Conservation (phyloP, 2,113 vertebrate species). For the Tyto alba region DNA sequence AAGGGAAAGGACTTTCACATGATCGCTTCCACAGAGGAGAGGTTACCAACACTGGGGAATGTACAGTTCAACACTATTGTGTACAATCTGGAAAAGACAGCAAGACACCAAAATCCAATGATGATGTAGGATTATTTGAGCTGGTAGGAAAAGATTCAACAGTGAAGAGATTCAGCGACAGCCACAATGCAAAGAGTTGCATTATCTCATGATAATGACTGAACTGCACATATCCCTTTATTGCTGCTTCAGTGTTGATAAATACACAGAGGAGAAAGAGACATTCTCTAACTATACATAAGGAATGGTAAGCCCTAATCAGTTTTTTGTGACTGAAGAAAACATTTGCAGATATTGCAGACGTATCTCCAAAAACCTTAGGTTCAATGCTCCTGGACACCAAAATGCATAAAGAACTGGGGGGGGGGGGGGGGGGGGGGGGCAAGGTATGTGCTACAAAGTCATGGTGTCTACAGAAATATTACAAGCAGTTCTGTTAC, state of each 20-base stretch:
- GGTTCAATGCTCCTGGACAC: neutral
- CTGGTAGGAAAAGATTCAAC: neutral
- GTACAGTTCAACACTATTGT: neutral
- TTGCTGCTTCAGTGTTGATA: neutral
- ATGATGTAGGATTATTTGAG: neutral
- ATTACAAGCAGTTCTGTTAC: neutral
- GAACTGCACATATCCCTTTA: neutral
- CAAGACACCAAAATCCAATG: neutral
- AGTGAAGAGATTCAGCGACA: neutral
- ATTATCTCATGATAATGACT: neutral
- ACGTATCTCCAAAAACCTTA: neutral
- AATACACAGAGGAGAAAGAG: neutral
- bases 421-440: accelerated
- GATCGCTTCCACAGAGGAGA: neutral
- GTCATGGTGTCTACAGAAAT: neutral
- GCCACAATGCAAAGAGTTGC: neutral
- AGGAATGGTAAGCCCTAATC: neutral
- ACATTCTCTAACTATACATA: neutral
- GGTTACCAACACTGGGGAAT: neutral
- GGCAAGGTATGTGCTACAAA: accelerated
- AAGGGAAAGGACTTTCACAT: neutral
- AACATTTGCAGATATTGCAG: neutral
- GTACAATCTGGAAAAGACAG: neutral
- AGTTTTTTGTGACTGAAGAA: neutral
- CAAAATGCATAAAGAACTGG: neutral